A percentile compares a stretch with the other conserved stretches of the same genome.
These are phyloP conservation scores for Crematogaster levior DNA, from an alignment of 2,888 invertebrate genomes.

Conservation along the genomic window DNA sequence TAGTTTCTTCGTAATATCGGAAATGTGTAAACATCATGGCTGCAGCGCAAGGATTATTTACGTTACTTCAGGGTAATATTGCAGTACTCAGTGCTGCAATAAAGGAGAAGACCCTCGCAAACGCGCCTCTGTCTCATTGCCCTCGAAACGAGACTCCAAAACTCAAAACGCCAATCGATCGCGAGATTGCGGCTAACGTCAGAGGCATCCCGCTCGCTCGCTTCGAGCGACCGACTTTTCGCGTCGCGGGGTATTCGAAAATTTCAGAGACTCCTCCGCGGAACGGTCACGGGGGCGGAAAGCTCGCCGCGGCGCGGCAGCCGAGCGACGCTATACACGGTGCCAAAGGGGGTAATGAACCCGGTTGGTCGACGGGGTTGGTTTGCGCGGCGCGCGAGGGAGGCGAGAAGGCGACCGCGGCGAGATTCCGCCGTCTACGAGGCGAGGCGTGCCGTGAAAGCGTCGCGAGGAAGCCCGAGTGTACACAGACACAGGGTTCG, in stretches of 20 bases:
- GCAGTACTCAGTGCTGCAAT: not conserved
- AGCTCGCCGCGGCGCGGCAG: not conserved
- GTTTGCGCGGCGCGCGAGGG: not conserved
- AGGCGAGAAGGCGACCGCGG: not conserved
- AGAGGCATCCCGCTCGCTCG: not conserved
- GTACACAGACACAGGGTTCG: slow-evolving; percentile 35
- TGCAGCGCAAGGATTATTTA: slow-evolving; percentile 4
- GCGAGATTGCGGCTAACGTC: not conserved
- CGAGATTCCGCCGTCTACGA: slow-evolving; percentile 29
- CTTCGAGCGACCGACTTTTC: not conserved
- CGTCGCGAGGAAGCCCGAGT: slow-evolving; percentile 29
- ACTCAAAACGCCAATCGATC: slow-evolving; percentile 30
- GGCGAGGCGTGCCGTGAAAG: slow-evolving; percentile 15
- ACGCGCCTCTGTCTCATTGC: not conserved
- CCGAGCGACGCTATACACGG: not conserved
- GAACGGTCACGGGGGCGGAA: not conserved
- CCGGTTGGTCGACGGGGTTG: not conserved
- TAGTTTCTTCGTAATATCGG: not conserved
- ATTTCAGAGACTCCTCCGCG: slow-evolving; percentile 6
- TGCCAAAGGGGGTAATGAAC: slow-evolving; percentile 32
- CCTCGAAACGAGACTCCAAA: not conserved
- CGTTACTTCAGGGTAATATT: not conserved
- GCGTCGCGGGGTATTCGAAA: not conserved
- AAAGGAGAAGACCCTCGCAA: not conserved
- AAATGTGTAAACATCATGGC: slow-evolving; percentile 23